A percentile compares a stretch with the other conserved stretches of the same genome.
Evolutionary conservation across 2,113 vertebrate species (phyloP).

Genomic region (Centropristis striata): DNA sequence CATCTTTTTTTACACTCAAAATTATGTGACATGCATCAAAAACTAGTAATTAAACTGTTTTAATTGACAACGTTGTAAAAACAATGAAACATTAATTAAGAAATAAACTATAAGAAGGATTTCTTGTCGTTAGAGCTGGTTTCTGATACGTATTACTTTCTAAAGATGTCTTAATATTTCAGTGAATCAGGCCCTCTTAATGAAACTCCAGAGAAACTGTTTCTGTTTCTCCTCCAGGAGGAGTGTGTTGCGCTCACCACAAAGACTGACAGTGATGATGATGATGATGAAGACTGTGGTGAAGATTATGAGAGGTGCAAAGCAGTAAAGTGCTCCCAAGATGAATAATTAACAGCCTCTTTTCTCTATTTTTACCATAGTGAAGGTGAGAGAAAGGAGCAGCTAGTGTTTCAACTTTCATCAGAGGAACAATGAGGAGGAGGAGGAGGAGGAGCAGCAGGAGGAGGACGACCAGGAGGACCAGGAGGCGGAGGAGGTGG

Average conservation of each 20-base stretch:
- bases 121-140: too few relatives aligned
- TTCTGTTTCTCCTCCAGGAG: too few relatives aligned
- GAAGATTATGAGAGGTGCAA: slow-evolving; percentile 41
- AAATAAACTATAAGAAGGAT: too few relatives aligned
- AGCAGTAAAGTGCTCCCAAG: slow-evolving; percentile 16
- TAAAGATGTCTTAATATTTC: not conserved
- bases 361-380: slow-evolving; percentile 53
- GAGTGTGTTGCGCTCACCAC: not conserved
- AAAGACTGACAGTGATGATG: slow-evolving; percentile 19
- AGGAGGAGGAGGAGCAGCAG: too few relatives aligned
- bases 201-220: not conserved
- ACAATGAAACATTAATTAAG: too few relatives aligned
- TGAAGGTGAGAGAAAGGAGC: slow-evolving; percentile 51
- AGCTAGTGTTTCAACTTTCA: not conserved
- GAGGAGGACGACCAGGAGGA: too few relatives aligned
- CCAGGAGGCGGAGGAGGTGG: too few relatives aligned
- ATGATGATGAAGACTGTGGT: slow-evolving; percentile 17
- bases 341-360: slow-evolving; percentile 61
- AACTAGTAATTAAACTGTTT: too few relatives aligned
- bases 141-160: too few relatives aligned
- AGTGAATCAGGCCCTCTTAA: not conserved
- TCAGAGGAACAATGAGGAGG: slow-evolving; percentile 20
- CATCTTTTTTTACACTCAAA: too few relatives aligned
- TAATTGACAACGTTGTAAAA: too few relatives aligned
- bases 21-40: too few relatives aligned